These are phyloP conservation scores for Stramonita haemastoma DNA, from an alignment of 2,888 invertebrate genomes.

Conservation along the genomic window DNA sequence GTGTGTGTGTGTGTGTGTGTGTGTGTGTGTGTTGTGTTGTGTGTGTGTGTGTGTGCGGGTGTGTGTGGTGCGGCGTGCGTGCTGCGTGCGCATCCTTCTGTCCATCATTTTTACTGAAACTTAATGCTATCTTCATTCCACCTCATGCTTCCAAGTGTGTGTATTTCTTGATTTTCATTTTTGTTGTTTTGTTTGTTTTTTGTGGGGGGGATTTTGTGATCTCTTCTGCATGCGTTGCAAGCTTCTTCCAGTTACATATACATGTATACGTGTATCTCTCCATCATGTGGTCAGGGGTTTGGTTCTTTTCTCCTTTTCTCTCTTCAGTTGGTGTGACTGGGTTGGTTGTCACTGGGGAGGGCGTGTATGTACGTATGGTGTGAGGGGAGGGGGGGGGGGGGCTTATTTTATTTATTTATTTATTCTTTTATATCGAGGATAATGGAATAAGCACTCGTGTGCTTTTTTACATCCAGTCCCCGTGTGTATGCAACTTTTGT, in stretches of 20 bases:
- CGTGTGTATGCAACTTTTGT: too few species aligned
- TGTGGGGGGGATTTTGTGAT: background rate
- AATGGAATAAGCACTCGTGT: too few species aligned
- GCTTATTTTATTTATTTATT: too few species aligned
- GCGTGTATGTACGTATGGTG: constrained; percentile 13
- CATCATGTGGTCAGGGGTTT: background rate
- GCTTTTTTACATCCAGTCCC: too few species aligned
- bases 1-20: background rate
- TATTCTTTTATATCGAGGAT: too few species aligned
- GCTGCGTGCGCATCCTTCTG: background rate
- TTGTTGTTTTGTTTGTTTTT: background rate
- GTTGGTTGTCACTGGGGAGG: background rate
- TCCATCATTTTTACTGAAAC: background rate
- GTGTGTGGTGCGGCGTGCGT: background rate
- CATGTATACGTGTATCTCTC: background rate
- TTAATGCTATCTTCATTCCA: background rate
- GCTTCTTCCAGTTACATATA: too few species aligned
- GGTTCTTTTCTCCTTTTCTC: background rate
- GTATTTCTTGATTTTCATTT: background rate
- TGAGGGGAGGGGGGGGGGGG: background rate
- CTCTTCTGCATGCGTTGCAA: too few species aligned
- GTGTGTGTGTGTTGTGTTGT: background rate
- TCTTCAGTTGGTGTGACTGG: background rate
- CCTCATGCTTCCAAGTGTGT: background rate
- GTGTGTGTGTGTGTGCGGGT: background rate